These are phyloP conservation scores for Alethe diademata DNA, from an alignment of 2,113 vertebrate species.

Conservation along the genomic window DNA sequence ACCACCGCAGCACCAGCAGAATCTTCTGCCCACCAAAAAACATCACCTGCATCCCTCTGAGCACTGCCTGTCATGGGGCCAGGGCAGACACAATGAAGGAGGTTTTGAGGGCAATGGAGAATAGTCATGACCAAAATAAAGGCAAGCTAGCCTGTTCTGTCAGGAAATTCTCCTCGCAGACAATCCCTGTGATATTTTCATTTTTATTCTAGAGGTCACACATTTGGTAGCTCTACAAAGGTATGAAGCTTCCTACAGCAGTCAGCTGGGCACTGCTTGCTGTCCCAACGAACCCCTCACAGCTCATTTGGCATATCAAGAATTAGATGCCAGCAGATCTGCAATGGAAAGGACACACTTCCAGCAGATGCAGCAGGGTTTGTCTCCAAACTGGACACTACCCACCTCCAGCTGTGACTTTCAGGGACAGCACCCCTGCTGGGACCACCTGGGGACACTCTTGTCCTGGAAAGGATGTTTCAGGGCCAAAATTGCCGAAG, in stretches of 20 bases:
- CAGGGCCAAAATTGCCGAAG: not conserved
- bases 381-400: not conserved
- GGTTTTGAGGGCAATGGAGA: not conserved
- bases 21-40: not conserved
- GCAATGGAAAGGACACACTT: not conserved
- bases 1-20: fast-evolving
- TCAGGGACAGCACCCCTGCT: not conserved
- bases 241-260: not conserved
- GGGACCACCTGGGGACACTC: not conserved
- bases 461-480: not conserved
- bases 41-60: not conserved
- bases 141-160: not conserved
- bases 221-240: not conserved
- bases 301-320: not conserved
- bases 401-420: not conserved
- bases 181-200: not conserved
- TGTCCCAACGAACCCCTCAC: not conserved
- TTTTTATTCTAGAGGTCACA: not conserved
- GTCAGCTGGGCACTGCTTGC: not conserved
- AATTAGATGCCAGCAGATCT: not conserved
- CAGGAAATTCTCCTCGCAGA: not conserved
- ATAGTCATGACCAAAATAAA: not conserved
- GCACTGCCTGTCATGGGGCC: fast-evolving
- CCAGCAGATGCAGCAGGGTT: not conserved
- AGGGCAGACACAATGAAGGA: not conserved